Conservation (phyloP, 2,797 vertebrate genomes). For the Otolemur crassicaudatus region DNA sequence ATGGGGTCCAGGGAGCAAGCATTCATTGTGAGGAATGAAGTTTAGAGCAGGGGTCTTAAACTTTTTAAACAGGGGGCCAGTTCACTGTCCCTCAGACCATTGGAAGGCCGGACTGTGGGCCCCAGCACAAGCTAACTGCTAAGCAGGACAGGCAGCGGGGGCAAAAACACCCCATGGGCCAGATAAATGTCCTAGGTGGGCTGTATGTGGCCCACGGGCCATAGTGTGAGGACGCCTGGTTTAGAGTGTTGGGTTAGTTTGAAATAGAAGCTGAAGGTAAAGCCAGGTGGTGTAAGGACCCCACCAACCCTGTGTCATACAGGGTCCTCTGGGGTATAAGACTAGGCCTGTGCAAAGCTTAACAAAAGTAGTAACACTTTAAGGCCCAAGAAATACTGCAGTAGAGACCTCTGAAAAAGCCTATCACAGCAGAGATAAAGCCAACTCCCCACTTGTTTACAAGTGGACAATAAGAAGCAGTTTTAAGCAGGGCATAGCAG, state of each 20-base stretch:
- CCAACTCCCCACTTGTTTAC: neutral
- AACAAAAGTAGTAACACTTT: neutral
- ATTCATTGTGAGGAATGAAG: neutral
- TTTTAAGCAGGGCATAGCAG: neutral
- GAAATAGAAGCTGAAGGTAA: neutral
- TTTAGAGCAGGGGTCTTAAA: neutral
- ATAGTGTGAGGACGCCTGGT: too few species aligned
- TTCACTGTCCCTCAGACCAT: too few species aligned
- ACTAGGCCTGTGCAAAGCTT: neutral
- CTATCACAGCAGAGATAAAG: neutral
- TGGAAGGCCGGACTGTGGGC: too few species aligned
- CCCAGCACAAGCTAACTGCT: too few species aligned
- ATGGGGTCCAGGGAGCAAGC: neutral
- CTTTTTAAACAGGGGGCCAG: too few species aligned
- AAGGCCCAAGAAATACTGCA: neutral
- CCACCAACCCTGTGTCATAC: rapidly evolving
- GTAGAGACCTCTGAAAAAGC: neutral
- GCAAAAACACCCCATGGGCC: too few species aligned
- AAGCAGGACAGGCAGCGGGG: too few species aligned
- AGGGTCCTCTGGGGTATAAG: neutral
- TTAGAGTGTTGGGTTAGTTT: neutral
- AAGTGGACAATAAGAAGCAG: neutral
- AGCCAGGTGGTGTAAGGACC: neutral
- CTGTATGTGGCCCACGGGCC: too few species aligned
- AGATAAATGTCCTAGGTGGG: too few species aligned